phyloP scores from a whole-genome alignment of 2,113 vertebrate species.

The Rhinoderma darwinii region DNA sequence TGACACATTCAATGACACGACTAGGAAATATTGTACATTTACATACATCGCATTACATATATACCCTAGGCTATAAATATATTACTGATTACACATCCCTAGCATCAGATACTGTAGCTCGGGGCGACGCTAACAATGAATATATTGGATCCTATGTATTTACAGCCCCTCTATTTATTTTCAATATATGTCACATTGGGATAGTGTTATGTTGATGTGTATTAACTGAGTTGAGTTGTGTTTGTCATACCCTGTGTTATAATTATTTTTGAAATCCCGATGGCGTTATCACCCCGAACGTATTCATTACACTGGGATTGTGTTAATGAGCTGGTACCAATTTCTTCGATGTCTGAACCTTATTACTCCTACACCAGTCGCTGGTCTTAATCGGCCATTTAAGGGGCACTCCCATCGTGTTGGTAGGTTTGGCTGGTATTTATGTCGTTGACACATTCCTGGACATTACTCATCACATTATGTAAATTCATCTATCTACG shows the following conservation, averaged over 20 bases:
- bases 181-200: neutral
- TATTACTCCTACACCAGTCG: neutral
- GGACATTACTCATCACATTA: neutral
- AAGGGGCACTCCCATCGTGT: neutral
- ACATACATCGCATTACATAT: slow-evolving; percentile 4
- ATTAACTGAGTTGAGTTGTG: neutral
- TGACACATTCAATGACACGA: slow-evolving; percentile 5
- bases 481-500: neutral
- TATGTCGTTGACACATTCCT: neutral
- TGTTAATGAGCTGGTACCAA: neutral
- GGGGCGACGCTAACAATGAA: neutral
- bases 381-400: neutral
- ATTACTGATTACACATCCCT: neutral
- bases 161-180: neutral
- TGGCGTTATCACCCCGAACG: neutral
- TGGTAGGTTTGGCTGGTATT: neutral
- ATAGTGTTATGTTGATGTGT: neutral
- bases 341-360: neutral
- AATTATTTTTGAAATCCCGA: neutral
- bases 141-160: neutral
- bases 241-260: neutral
- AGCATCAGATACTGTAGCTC: neutral
- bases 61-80: neutral
- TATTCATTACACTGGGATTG: neutral
- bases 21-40: neutral